These are phyloP conservation scores for Bilobella aurantiaca DNA, from an alignment of 1,140 invertebrate species.

Conservation along the genomic window DNA sequence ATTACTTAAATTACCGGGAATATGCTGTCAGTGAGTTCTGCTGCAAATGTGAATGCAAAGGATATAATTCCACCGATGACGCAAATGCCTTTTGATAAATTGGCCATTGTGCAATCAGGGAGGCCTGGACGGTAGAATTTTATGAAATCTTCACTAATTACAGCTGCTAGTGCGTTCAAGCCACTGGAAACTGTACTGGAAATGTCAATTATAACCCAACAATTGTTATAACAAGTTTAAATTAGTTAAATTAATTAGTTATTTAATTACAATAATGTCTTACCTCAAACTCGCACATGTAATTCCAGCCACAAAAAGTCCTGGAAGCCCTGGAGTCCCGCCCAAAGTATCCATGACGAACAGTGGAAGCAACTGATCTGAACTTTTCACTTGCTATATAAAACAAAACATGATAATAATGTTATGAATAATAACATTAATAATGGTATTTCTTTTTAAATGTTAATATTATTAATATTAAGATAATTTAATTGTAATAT, in stretches of 20 bases:
- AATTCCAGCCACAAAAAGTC: conserved; percentile 42
- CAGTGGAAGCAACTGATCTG: conserved; percentile 39
- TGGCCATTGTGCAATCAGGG: conserved; percentile 4
- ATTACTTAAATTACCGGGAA: too few relatives aligned
- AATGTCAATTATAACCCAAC: neutral
- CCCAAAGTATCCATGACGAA: conserved; percentile 45
- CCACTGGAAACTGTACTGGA: conserved; percentile 22
- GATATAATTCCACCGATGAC: conserved; percentile 14
- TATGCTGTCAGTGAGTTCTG: conserved; percentile 14
- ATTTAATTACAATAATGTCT: too few relatives aligned
- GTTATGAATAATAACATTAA: too few relatives aligned
- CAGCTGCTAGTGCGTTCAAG: conserved; percentile 23
- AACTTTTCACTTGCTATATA: conserved; percentile 34
- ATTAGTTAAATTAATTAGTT: too few relatives aligned
- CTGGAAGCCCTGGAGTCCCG: conserved; percentile 28
- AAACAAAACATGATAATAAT: too few relatives aligned
- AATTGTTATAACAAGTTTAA: conserved; percentile 53
- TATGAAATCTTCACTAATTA: conserved; percentile 25
- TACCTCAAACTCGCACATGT: conserved; percentile 40
- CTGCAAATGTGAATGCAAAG: conserved; percentile 23
- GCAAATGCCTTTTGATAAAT: conserved; percentile 17
- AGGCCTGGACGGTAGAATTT: conserved; percentile 13
- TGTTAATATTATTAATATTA: neutral
- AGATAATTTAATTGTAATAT: neutral
- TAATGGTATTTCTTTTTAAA: too few relatives aligned